Evolutionary conservation across 2,888 invertebrate species (phyloP).

Genomic region (Erebia palarica): DNA sequence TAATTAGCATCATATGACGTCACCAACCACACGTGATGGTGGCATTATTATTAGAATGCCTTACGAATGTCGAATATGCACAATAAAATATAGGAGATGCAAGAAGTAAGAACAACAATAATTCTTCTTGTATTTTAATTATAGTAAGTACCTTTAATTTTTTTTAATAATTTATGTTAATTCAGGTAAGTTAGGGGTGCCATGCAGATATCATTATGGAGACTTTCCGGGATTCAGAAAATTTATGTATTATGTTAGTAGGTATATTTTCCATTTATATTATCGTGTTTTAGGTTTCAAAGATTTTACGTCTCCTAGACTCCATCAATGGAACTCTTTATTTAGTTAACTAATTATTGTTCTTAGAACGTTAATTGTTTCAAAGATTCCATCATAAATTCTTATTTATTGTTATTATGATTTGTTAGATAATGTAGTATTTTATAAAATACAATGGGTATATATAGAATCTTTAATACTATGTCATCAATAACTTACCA

Average conservation of each 20-base stretch:
- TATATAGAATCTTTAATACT: neutral
- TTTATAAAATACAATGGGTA: no score
- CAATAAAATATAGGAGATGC: neutral
- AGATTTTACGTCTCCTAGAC: no score
- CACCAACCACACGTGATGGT: conserved; percentile 49
- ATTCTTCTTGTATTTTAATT: neutral
- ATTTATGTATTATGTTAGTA: neutral
- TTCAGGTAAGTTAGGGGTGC: neutral
- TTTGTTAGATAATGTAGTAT: neutral
- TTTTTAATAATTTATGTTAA: no score
- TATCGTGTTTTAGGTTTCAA: neutral
- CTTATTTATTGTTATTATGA: neutral
- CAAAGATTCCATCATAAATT: neutral
- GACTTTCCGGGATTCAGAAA: neutral
- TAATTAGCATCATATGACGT: conserved; percentile 50
- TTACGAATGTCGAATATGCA: neutral
- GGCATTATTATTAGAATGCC: conserved; percentile 47
- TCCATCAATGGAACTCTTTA: no score
- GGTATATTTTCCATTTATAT: neutral
- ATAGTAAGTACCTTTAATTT: neutral
- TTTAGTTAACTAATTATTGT: no score
- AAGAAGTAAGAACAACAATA: neutral
- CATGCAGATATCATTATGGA: neutral
- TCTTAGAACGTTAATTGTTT: neutral
- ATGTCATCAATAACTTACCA: neutral